Evolutionary conservation across 2,797 vertebrate genomes (phyloP).

Genomic region (Diplodus puntazzo): DNA sequence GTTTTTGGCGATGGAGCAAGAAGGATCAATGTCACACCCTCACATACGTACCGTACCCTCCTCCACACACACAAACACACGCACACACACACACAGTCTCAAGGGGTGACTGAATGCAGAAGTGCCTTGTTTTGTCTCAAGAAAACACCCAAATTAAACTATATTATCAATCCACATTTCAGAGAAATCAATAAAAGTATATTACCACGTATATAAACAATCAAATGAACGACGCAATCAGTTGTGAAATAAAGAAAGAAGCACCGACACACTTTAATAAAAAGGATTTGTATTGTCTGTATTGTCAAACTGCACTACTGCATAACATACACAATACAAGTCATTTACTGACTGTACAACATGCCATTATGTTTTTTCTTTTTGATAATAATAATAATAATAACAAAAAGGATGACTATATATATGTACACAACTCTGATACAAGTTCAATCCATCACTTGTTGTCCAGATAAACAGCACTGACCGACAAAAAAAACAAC

Average conservation of each 20-base stretch:
- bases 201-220: conserved; percentile 4
- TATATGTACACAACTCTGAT: conserved; percentile 82
- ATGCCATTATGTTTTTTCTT: conserved; percentile 77
- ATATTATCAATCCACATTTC: conserved; percentile 19
- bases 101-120: conserved; percentile 10
- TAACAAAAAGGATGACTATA: conserved; percentile 78
- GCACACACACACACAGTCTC: conserved; percentile 16
- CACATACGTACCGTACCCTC: conserved; percentile 28
- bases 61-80: conserved; percentile 8
- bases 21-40: conserved; percentile 61
- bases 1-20: conserved; percentile 84
- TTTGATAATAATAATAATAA: conserved; percentile 62
- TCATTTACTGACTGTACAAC: conserved; percentile 93
- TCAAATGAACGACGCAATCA: conserved; percentile 7
- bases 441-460: conserved; percentile 73
- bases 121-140: conserved; percentile 4
- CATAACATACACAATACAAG: conserved; percentile 99
- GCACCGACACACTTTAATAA: conserved; percentile 79
- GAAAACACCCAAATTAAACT: conserved; percentile 14
- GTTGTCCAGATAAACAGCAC: conserved; percentile 80
- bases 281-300: conserved; percentile 89
- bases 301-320: conserved; percentile 96
- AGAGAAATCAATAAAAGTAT: conserved; percentile 24
- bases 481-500: conserved; percentile 76
- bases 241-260: conserved; percentile 50